Conservation (phyloP, 2,797 vertebrate species). For the Rhinoraja longicauda region DNA sequence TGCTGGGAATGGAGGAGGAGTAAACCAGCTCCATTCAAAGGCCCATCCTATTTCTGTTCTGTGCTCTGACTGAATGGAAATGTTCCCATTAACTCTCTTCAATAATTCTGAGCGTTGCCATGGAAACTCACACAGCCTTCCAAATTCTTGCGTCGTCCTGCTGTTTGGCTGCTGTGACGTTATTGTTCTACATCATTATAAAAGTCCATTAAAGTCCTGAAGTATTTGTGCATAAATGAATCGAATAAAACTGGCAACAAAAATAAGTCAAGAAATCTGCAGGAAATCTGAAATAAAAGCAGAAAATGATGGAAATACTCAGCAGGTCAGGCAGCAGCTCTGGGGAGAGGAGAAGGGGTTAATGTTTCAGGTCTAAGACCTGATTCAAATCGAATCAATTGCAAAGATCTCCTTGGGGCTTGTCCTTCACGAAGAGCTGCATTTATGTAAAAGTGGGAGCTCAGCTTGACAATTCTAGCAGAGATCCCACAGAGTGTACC, state of each 20-base stretch:
- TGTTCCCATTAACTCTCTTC: neutral
- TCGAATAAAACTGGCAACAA: neutral
- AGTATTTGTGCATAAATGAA: neutral
- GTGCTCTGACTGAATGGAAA: neutral
- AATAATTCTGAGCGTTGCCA: neutral
- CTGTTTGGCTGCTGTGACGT: neutral
- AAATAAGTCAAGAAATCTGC: no score
- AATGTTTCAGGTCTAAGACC: no score
- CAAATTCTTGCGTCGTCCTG: neutral
- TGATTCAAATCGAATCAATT: no score
- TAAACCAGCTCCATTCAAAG: neutral
- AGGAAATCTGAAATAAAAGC: no score
- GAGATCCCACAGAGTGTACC: no score
- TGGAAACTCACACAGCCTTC: neutral
- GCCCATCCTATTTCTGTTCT: neutral
- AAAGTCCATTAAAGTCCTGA: neutral
- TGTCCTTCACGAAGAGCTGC: no score
- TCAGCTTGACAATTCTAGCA: no score
- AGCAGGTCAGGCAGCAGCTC: no score
- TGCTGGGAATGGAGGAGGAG: neutral
- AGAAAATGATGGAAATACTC: no score
- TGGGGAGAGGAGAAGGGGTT: no score
- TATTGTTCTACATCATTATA: neutral
- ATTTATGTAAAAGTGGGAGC: no score
- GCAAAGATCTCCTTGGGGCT: no score